A percentile compares a stretch with the other conserved stretches of the same genome.
phyloP scores from a whole-genome alignment of 2,888 invertebrate species.

The Macropis europaea region DNA sequence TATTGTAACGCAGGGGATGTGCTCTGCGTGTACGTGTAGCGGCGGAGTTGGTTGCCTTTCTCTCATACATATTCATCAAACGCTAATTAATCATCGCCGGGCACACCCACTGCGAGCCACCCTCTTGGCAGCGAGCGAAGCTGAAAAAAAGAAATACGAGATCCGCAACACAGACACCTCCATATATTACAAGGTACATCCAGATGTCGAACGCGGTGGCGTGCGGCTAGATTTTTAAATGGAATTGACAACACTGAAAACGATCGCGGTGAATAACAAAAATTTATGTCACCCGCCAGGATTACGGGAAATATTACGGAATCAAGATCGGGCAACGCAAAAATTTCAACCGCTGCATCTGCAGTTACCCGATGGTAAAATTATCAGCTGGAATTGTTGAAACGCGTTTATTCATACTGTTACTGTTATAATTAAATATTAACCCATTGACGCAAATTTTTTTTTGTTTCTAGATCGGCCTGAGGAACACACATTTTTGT shows the following conservation, averaged over 20 bases:
- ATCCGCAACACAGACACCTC: constrained; percentile 55
- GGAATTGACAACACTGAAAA: constrained; percentile 46
- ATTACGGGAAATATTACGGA: constrained; percentile 17
- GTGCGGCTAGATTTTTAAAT: constrained; percentile 53
- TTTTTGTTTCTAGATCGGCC: too few species aligned
- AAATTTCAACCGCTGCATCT: not conserved
- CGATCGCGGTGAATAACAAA: constrained; percentile 30
- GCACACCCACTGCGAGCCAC: constrained; percentile 68
- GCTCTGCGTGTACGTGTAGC: constrained; percentile 41
- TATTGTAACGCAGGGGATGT: constrained; percentile 65
- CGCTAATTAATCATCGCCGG: constrained; percentile 79
- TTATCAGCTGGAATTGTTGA: too few species aligned
- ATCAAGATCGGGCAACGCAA: constrained; percentile 1
- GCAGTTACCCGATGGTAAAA: not conserved
- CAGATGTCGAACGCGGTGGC: constrained; percentile 57
- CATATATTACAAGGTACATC: constrained; percentile 58
- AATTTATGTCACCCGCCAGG: constrained; percentile 39
- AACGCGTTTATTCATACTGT: too few species aligned
- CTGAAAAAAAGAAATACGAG: constrained; percentile 35
- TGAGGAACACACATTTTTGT: too few species aligned
- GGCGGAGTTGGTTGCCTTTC: constrained; percentile 63
- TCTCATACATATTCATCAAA: constrained; percentile 80
- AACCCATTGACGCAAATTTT: too few species aligned
- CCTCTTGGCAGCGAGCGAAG: constrained; percentile 54
- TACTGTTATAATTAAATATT: too few species aligned